phyloP scores from a whole-genome alignment of 2,888 invertebrate genomes.

The Chirona hameri region DNA sequence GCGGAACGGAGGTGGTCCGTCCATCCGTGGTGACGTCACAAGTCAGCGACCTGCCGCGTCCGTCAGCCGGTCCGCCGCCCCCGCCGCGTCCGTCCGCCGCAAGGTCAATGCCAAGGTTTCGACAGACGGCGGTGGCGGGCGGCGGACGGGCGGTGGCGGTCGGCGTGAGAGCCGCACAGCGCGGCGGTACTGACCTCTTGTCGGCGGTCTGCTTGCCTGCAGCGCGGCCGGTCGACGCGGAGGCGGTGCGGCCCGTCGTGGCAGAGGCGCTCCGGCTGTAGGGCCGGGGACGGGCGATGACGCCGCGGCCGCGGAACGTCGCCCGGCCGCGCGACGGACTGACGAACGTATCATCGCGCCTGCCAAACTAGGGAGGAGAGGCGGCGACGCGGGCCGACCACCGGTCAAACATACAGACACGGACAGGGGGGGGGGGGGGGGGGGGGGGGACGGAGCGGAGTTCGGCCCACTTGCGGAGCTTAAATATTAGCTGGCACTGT shows the following conservation, averaged over 20 bases:
- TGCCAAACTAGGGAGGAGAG: background rate
- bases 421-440: background rate
- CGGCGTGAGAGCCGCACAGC: too few species aligned
- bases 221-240: background rate
- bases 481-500: too few species aligned
- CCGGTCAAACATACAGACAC: background rate
- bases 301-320: background rate
- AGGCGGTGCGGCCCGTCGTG: background rate
- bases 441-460: too few species aligned
- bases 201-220: background rate
- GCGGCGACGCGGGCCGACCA: background rate
- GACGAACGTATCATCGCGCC: background rate
- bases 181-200: background rate
- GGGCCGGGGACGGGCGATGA: too few species aligned
- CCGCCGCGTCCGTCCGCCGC: background rate
- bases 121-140: too few species aligned
- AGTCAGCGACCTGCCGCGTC: too few species aligned
- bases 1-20: too few species aligned
- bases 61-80: background rate
- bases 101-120: too few species aligned
- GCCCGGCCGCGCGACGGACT: background rate
- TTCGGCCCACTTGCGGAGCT: too few species aligned
- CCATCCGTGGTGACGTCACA: too few species aligned
- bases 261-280: background rate
- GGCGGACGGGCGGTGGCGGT: too few species aligned